Percentiles rank a stretch among this genome's conserved stretches.
Evolutionary conservation across 2,113 vertebrate genomes (phyloP).

Genomic region (Heterotilapia buettikoferi): DNA sequence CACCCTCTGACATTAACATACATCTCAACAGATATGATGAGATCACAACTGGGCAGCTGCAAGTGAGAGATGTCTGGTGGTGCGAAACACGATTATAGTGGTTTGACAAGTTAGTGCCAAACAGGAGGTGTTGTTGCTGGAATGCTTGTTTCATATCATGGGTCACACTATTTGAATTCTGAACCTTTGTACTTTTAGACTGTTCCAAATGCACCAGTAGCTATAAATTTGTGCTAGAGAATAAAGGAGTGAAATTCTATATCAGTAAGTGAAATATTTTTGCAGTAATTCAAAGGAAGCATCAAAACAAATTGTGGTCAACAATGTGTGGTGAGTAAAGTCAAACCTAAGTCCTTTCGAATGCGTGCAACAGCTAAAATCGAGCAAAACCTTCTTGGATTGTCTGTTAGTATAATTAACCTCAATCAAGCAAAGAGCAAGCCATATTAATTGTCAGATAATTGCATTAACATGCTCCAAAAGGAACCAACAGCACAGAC

Average conservation of each 20-base stretch:
- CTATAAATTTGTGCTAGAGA: not conserved
- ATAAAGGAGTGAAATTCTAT: not conserved
- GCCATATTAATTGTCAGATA: not conserved
- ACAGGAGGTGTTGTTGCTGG: not conserved
- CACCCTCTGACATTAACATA: not conserved
- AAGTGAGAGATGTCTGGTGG: not conserved
- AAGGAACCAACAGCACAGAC: not conserved
- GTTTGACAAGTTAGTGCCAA: not conserved
- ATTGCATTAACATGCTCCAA: not conserved
- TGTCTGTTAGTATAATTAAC: not conserved
- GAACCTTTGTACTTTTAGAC: not conserved
- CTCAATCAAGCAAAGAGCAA: not conserved
- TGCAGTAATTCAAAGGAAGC: not conserved
- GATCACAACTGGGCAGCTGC: not conserved
- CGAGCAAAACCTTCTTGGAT: not conserved
- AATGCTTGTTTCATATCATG: not conserved
- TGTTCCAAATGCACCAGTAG: not conserved
- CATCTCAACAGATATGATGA: not conserved
- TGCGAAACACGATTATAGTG: not conserved
- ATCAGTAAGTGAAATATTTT: not conserved
- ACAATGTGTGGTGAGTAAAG: not conserved
- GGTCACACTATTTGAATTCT: not conserved
- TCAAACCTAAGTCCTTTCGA: not conserved
- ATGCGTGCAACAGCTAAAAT: not conserved
- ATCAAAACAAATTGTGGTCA: not conserved